Base-by-base conservation (phyloP, 1,140 invertebrate species). In the Orius insidiosus region DNA sequence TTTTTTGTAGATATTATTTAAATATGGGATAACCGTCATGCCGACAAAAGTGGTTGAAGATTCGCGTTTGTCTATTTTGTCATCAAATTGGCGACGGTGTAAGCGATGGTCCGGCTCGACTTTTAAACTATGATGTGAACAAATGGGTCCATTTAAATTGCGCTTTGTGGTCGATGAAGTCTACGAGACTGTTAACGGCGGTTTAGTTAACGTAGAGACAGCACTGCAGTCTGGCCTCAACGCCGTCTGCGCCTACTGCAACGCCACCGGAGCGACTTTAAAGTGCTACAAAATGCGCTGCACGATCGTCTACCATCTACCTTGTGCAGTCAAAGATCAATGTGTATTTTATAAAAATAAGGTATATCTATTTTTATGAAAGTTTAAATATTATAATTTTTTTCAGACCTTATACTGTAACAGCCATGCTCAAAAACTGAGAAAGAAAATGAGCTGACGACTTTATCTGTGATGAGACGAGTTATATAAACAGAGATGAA, bases 91-190 rank as follows among this genome's bases (percentile, higher is more conserved):
- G 96, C 0, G 96, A 99, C 66, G 85, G 85, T 6, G 77, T 88
- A 9, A 75, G 84, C 4, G 76, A 94, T 64, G 79, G 88, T 24
- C 80, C 92, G 24, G 81, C 86, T 40, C 66, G 96, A 39, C 64
- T 99, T 13, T 67, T 99, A 0, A 98, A 98, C 63, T 84, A 87
- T 58, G 93, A 98, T 60, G 87, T 97, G 2, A 89, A 98, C 59
- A 88, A 96, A 62, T 99, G 95, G 94, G 82, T 97, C 10, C 96
- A 99, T 64, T 65, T 99, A 6, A 99, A 99, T 61, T 99, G 96
- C 68, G 94, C 93, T 3, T 66, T 99, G 5, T 99, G 96, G 96
- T 97, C 0, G 80, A 90, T 53, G 89, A 94, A 48, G 96, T 99
- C 0, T 95, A 94, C 59, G 93, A 97, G 67, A 93, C 87, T 1